Base-by-base conservation (phyloP, 2,113 vertebrate species). In the Salminus brasiliensis region DNA sequence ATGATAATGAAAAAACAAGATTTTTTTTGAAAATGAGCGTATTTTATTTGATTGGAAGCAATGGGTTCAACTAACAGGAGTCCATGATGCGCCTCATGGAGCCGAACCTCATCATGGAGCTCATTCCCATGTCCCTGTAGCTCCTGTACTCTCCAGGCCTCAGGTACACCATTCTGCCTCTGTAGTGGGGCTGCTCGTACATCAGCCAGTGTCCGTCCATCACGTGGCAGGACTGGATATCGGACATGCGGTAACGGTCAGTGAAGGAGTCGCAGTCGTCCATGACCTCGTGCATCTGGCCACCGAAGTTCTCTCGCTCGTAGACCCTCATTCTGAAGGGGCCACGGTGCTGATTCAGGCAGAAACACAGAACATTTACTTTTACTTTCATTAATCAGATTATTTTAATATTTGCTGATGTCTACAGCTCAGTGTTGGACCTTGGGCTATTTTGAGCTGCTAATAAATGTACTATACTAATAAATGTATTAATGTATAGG, bases 291-390 rank as follows among this genome's bases (percentile, higher is more conserved):
- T 77, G 25, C 88, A 90, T 92, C 89, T 90, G 88, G 5, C 92
- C 93, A 0, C 87, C 85, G 49, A 91, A 93, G 88, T 93, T 92
- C 88, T 92, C 91, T 84, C 84, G 91, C 88, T 94, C 92, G 34
- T 93, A 93, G 84, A 94, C 88, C 87, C 23, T 93, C 89, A 93
- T 91, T 74, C 90, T 92, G 90, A 82, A 94, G 85, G 78, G 53
- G 39, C 91, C 91, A 15, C 90, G 81, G 88, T 90, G 18, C 90
- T 90, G 88, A 2, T 25, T 55, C 52, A 55, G 23, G 25, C 8
- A 25, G 10, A 55, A 55, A 55, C 13, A 25, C 52, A 55, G 21
- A 25, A 55, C 10, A 55, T 25, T 11, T 2, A n/a, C n/a, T n/a
- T n/a, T n/a, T n/a, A n/a, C n/a, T n/a, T n/a, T n/a, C n/a, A n/a